A percentile compares a stretch with the other conserved stretches of the same genome.
phyloP scores from a whole-genome alignment of 2,797 vertebrate genomes.

The Enteromius paludinosus region DNA sequence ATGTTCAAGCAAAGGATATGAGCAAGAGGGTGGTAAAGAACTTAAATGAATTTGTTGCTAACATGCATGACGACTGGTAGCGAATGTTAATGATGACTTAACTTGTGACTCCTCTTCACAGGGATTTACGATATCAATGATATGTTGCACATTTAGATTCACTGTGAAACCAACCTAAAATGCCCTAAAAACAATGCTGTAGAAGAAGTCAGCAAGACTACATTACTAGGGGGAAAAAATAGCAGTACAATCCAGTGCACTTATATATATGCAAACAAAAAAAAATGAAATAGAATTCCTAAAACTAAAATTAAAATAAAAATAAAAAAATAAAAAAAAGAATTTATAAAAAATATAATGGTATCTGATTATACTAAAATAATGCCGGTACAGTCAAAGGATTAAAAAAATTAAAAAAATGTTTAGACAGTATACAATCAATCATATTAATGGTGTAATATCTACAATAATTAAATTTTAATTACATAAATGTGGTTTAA shows the following conservation, averaged over 20 bases:
- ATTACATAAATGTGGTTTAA: not conserved
- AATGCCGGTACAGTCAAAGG: not conserved
- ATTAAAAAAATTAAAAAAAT: not conserved
- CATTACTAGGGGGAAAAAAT: not conserved
- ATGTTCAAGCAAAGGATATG: conserved; percentile 1
- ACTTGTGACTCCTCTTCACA: not conserved
- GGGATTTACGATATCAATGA: not conserved
- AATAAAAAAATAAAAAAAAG: not conserved
- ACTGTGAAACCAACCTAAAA: conserved; percentile 19
- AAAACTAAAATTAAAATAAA: not conserved
- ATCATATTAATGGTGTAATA: not conserved
- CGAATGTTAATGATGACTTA: not conserved
- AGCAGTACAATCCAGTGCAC: not conserved
- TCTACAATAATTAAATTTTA: not conserved
- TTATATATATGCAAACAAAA: too few relatives aligned
- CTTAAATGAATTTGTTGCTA: not conserved
- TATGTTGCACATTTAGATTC: conserved; percentile 55
- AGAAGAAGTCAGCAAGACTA: not conserved
- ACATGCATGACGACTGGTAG: not conserved
- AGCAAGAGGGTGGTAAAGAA: not conserved
- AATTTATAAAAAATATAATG: not conserved
- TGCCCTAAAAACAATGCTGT: not conserved
- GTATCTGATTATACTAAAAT: not conserved
- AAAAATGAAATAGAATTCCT: not conserved
- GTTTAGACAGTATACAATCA: not conserved